Evolutionary conservation across 92 coral and sea anemone species (phyloP).

Genomic region (Heliopora coerulea): DNA sequence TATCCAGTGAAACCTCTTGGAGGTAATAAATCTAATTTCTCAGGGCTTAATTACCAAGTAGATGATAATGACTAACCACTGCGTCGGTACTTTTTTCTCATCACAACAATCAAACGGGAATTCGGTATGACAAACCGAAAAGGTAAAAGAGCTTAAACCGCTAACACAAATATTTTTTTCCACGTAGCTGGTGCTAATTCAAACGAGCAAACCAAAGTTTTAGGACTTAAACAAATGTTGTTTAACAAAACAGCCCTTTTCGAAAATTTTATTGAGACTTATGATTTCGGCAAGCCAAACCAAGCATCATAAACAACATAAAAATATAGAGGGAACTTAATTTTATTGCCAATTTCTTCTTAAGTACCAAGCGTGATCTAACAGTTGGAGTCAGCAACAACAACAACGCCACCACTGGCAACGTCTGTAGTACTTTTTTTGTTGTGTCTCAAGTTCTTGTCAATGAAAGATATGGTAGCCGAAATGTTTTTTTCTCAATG

Average conservation of each 20-base stretch:
- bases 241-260: background rate
- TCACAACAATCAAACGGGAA: conserved; percentile 16
- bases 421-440: background rate
- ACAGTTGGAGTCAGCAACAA: too few relatives aligned
- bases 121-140: conserved; percentile 35
- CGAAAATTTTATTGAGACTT: too few relatives aligned
- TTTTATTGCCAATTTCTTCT: background rate
- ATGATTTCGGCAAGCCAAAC: too few relatives aligned
- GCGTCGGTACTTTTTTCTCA: conserved; percentile 36
- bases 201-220: background rate
- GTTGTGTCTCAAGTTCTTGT: background rate
- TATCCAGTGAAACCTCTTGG: conserved; percentile 26
- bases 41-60: conserved; percentile 27
- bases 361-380: background rate
- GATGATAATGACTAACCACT: conserved; percentile 38
- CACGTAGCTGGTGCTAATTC: background rate
- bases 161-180: conserved; percentile 16
- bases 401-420: background rate
- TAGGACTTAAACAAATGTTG: background rate
- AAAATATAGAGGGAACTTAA: background rate
- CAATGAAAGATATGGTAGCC: background rate
- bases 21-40: conserved; percentile 39
- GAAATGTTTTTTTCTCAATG: too few relatives aligned
- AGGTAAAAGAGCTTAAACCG: conserved; percentile 35
- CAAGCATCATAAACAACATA: too few relatives aligned